Conservation (phyloP, 2,888 invertebrate species). For the Epicampocera succincta region DNA sequence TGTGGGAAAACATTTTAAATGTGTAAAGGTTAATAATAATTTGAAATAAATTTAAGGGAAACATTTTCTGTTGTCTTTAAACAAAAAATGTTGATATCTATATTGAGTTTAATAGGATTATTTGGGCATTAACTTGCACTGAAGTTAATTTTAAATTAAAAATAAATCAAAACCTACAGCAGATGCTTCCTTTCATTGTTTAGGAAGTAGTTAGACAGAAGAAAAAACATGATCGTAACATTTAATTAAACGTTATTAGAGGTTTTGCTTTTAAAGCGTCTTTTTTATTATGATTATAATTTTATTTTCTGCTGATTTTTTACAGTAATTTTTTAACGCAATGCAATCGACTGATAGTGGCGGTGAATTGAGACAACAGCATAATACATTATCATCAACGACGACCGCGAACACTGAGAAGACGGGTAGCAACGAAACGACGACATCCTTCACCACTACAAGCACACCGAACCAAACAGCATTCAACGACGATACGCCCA, state of each 20-base stretch:
- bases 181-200: conserved; percentile 22
- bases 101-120: conserved; percentile 62
- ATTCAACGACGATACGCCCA: conserved; percentile 74
- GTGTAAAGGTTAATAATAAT: too few species aligned
- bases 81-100: background rate
- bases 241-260: conserved; percentile 51
- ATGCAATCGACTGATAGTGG: conserved; percentile 82
- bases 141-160: conserved; percentile 55
- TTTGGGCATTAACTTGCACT: conserved; percentile 56
- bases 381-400: conserved; percentile 68
- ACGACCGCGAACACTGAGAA: conserved; percentile 66
- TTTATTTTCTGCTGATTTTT: conserved; percentile 28
- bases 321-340: conserved; percentile 81
- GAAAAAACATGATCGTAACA: conserved; percentile 27
- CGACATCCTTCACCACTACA: conserved; percentile 76
- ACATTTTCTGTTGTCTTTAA: too few species aligned
- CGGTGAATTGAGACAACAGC: conserved; percentile 76
- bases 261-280: background rate
- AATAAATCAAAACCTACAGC: conserved; percentile 39
- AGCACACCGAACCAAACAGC: conserved; percentile 69
- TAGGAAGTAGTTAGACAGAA: conserved; percentile 7
- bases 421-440: conserved; percentile 73
- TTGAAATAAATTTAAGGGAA: too few species aligned
- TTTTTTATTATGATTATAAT: conserved; percentile 42
- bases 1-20: too few species aligned